Conservation (phyloP, 2,888 invertebrate genomes). For the Cheilosia impressa region DNA sequence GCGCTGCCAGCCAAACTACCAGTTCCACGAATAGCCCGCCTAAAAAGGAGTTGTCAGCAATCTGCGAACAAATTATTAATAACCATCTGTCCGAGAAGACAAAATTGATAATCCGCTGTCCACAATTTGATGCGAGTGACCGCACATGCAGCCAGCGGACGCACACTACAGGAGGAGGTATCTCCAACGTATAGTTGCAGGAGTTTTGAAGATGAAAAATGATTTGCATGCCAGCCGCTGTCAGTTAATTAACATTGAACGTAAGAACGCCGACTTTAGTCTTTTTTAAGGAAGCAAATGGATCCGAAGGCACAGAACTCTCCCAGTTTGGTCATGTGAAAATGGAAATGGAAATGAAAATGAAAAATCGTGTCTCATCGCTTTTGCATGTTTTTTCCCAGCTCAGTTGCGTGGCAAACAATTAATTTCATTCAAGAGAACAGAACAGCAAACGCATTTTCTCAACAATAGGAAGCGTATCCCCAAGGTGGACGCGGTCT, state of each 20-base stretch:
- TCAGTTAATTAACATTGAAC: constrained; percentile 55
- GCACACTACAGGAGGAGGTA: background rate
- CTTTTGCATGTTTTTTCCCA: constrained; percentile 22
- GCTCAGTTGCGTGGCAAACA: constrained; percentile 21
- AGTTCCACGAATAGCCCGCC: background rate
- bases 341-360: constrained; percentile 25
- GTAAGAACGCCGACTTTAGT: background rate
- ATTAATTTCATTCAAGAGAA: constrained; percentile 45
- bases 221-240: constrained; percentile 31
- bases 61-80: constrained; percentile 11
- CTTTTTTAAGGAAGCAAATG: constrained; percentile 53
- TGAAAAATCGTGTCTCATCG: constrained; percentile 49
- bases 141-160: constrained; percentile 7
- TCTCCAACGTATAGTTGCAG: constrained; percentile 35
- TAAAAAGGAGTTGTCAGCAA: constrained; percentile 20
- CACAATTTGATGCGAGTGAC: constrained; percentile 41
- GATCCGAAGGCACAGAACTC: constrained; percentile 3
- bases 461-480: constrained; percentile 24
- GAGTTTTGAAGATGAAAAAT: constrained; percentile 53
- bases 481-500: constrained; percentile 23
- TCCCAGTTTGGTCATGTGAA: constrained; percentile 52
- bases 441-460: background rate
- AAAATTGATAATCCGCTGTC: constrained; percentile 46
- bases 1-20: background rate
- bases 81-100: background rate